Conservation (phyloP, 2,113 vertebrate genomes). For the Coracopsis vasa region DNA sequence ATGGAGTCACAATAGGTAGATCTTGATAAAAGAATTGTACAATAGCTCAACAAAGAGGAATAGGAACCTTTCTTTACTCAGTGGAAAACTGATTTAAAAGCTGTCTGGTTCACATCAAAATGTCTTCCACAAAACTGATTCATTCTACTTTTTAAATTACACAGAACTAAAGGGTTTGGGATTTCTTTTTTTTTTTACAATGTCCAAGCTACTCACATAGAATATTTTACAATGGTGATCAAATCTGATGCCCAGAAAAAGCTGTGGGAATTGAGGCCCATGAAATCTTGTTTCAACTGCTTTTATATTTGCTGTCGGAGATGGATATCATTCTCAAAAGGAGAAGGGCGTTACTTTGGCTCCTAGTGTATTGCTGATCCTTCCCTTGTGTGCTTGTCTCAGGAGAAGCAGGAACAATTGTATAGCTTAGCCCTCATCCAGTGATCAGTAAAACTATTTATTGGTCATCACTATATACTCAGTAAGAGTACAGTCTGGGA, state of each 20-base stretch:
- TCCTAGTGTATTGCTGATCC: slow-evolving; percentile 23
- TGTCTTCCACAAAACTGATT: slow-evolving; percentile 62
- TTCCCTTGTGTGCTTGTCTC: slow-evolving; percentile 3
- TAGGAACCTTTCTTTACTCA: slow-evolving; percentile 30
- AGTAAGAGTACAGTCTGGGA: background rate
- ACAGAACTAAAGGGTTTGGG: background rate
- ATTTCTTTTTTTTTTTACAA: background rate
- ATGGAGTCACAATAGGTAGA: slow-evolving; percentile 15
- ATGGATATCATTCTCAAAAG: slow-evolving; percentile 53
- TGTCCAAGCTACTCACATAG: slow-evolving; percentile 46
- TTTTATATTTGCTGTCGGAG: slow-evolving; percentile 66
- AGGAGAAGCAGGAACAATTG: background rate
- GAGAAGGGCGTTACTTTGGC: slow-evolving; percentile 64
- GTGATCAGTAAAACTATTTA: slow-evolving; percentile 23
- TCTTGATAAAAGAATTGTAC: slow-evolving; percentile 23
- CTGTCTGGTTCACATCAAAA: slow-evolving; percentile 64
- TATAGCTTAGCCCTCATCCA: background rate
- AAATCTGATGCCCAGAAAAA: slow-evolving; percentile 68
- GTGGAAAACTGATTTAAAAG: slow-evolving; percentile 65
- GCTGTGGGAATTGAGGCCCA: slow-evolving; percentile 76
- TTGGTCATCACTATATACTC: background rate
- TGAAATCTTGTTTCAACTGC: slow-evolving; percentile 77
- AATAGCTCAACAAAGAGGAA: slow-evolving; percentile 37
- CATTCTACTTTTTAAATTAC: slow-evolving; percentile 66
- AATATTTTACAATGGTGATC: slow-evolving; percentile 76